A percentile compares a stretch with the other conserved stretches of the same genome.
Conservation (phyloP, 2,888 invertebrate genomes). For the Cantharis nigra region DNA sequence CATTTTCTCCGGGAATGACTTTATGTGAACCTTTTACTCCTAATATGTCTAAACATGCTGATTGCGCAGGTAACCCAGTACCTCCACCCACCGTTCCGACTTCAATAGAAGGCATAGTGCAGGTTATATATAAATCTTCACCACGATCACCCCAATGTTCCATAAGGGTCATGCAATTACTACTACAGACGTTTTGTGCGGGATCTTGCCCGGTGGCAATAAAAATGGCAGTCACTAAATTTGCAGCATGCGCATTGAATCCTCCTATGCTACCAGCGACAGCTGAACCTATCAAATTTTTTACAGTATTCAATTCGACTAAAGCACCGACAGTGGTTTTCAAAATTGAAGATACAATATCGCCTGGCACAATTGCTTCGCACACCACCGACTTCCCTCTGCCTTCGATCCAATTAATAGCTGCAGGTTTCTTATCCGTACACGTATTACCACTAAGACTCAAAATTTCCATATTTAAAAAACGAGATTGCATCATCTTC, state of each 20-base stretch:
- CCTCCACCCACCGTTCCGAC: constrained; percentile 90
- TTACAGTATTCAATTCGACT: constrained; percentile 88
- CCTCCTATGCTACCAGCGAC: constrained; percentile 93
- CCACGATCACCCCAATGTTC: constrained; percentile 78
- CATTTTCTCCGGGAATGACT: constrained; percentile 83
- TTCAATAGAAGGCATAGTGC: constrained; percentile 97
- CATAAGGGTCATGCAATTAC: constrained; percentile 95
- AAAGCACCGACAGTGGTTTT: constrained; percentile 86
- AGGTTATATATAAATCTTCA: constrained; percentile 88
- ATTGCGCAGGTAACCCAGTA: constrained; percentile 88
- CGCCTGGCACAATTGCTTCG: constrained; percentile 82
- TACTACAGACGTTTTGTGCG: constrained; percentile 94
- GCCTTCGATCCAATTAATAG: constrained; percentile 96
- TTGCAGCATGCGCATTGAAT: constrained; percentile 97
- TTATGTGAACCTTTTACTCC: constrained; percentile 78
- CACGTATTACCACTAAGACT: constrained; percentile 97
- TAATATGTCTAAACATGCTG: constrained; percentile 86
- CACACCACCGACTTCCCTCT: constrained; percentile 96
- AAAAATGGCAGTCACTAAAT: constrained; percentile 96
- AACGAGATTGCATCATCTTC: constrained; percentile 71
- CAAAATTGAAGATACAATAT: constrained; percentile 74
- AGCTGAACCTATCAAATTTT: constrained; percentile 94
- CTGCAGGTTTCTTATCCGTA: constrained; percentile 96
- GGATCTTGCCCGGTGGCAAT: constrained; percentile 99
- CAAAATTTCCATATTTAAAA: constrained; percentile 90